Base-by-base conservation (phyloP, 2,113 vertebrate species). In the Mesitornis unicolor region DNA sequence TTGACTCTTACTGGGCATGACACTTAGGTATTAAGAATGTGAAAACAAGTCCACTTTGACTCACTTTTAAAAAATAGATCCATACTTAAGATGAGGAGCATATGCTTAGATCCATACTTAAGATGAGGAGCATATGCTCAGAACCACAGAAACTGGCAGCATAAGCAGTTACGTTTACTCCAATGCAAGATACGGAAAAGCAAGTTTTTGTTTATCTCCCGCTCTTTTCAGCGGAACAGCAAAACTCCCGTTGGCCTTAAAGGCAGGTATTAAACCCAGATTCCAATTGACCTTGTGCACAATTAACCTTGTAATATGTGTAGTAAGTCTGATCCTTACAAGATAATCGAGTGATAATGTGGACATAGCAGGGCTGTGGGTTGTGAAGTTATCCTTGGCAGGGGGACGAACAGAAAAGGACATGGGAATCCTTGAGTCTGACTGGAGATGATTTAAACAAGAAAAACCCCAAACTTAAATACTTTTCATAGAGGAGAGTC, bases 311-410 rank as follows among this genome's bases (percentile, higher is more conserved):
- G 6, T 63, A 71, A 50, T 35, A 60, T 7, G 42, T 38, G 22
- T 51, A 50, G 63, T 38, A 65, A 84, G 24, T 43, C 33, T 0
- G 4, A 35, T 60, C 29, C 29, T 35, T 63, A 21, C 4, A 6
- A 36, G 54, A 12, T 28, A 85, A 56, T 14, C 22, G 33, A 36
- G 24, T 54, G 69, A 74, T 48, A 80, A 74, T 13, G 35, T 1
- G 2, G n/a, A 31, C 20, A 0, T 31, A 68, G 53, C 0, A 1
- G 61, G 82, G 6, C 67, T 65, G 28, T 3, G 3, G 20, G 24
- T 57, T 90, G 35, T 51, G 54, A 42, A 24, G n/a, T 79, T 83
- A 8, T 28, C 40, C 36, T 69, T 64, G 33, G 40, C 70, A 68
- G 13, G 43, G 36, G 3, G 18, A n/a, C 0, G 0, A 67, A 59